These are phyloP conservation scores for Epistrophella euchroma DNA, from an alignment of 2,888 invertebrate species.

Conservation along the genomic window DNA sequence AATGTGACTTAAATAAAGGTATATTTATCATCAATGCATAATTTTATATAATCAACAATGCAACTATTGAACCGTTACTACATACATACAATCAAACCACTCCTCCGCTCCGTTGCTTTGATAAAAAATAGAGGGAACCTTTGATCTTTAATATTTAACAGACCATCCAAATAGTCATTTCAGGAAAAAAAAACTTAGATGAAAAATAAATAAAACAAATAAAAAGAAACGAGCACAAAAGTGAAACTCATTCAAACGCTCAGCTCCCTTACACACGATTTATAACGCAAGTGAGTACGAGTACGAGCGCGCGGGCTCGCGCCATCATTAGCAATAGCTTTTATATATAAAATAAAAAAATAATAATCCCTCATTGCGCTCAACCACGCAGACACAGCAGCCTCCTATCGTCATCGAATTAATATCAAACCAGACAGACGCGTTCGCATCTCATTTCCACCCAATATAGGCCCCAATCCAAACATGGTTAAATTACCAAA, in stretches of 20 bases:
- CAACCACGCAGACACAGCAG: conserved; percentile 36
- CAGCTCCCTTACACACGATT: conserved; percentile 56
- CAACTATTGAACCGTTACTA: conserved; percentile 42
- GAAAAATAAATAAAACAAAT: conserved; percentile 51
- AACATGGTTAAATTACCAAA: conserved; percentile 53
- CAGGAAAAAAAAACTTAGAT: conserved; percentile 60
- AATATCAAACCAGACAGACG: conserved; percentile 48
- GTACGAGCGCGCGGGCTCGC: conserved; percentile 22
- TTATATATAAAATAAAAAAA: conserved; percentile 25
- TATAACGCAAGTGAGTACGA: conserved; percentile 40
- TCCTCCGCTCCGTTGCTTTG: not conserved
- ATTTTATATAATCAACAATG: conserved; percentile 40
- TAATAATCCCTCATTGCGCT: conserved; percentile 61
- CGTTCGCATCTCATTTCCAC: conserved; percentile 52
- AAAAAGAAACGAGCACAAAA: conserved; percentile 73
- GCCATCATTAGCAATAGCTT: conserved; percentile 63
- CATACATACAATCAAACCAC: no score
- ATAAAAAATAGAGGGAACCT: not conserved
- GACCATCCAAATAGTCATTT: not conserved
- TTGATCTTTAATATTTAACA: conserved; percentile 9
- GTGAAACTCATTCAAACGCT: conserved; percentile 71
- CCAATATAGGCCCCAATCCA: conserved; percentile 47
- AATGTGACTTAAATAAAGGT: conserved; percentile 39
- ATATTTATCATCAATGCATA: not conserved
- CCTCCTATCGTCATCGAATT: conserved; percentile 45